phyloP scores from a whole-genome alignment of 2,888 invertebrate species.

The Drosophila birchii region DNA sequence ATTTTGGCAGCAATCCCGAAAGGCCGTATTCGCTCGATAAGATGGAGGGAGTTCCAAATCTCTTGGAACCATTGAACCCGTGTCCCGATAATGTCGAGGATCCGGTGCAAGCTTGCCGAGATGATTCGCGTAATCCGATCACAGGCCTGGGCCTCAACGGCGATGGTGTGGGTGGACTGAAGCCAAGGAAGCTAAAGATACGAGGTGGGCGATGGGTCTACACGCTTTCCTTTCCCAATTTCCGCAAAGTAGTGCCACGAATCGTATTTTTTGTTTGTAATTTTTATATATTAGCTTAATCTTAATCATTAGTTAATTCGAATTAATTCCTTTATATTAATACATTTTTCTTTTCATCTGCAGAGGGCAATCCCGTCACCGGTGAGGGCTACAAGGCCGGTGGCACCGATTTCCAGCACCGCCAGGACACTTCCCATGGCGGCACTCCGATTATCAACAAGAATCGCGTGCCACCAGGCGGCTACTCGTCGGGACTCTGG shows the following conservation, averaged over 20 bases:
- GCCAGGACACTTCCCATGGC: conserved; percentile 75
- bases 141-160: conserved; percentile 57
- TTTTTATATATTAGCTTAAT: neutral
- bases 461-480: conserved; percentile 85
- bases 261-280: neutral
- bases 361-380: conserved; percentile 87
- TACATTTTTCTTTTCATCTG: neutral
- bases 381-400: conserved; percentile 86
- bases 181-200: conserved; percentile 42
- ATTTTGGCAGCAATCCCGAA: conserved; percentile 53
- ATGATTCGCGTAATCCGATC: conserved; percentile 69
- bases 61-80: conserved; percentile 8
- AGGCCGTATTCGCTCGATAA: conserved; percentile 56
- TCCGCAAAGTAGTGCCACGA: neutral
- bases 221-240: conserved; percentile 43
- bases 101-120: conserved; percentile 16
- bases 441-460: conserved; percentile 84
- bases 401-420: conserved; percentile 80
- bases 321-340: neutral
- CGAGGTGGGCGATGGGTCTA: conserved; percentile 56
- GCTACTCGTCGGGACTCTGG: conserved; percentile 85
- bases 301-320: neutral
- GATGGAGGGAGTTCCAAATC: conserved; percentile 1
- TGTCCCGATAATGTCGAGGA: conserved; percentile 31
- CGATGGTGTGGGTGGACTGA: conserved; percentile 52